Conservation (phyloP, 2,888 invertebrate species). For the Tipula helvola region DNA sequence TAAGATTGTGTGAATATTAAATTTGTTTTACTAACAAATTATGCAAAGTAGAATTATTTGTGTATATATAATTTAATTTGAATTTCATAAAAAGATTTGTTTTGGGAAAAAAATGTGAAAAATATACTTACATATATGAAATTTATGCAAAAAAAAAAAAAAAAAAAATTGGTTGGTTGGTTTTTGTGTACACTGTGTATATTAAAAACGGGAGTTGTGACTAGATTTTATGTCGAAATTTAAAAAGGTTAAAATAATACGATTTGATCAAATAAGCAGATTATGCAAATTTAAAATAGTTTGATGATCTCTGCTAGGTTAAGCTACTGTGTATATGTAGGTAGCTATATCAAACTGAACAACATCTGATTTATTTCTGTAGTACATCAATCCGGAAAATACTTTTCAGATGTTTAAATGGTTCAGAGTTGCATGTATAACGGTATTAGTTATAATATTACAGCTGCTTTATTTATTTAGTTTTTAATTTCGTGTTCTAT, state of each 20-base stretch:
- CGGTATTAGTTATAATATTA: no score
- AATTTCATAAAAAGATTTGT: background rate
- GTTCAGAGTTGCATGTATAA: no score
- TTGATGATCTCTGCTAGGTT: background rate
- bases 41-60: background rate
- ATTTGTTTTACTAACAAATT: background rate
- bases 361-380: no score
- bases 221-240: background rate
- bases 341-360: background rate
- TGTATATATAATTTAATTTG: background rate
- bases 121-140: background rate
- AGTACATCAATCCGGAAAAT: no score
- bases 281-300: background rate
- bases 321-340: background rate
- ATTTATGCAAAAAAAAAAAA: background rate
- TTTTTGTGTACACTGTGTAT: background rate
- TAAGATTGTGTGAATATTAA: slow-evolving; percentile 4
- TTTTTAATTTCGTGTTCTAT: no score
- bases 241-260: background rate
- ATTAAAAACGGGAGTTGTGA: background rate
- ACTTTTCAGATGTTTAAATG: no score
- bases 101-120: background rate
- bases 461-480: no score
- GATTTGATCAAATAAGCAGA: background rate
- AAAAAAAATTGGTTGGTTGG: background rate